Conservation (phyloP, 1,140 invertebrate species). For the Conopomorpha cramerella region DNA sequence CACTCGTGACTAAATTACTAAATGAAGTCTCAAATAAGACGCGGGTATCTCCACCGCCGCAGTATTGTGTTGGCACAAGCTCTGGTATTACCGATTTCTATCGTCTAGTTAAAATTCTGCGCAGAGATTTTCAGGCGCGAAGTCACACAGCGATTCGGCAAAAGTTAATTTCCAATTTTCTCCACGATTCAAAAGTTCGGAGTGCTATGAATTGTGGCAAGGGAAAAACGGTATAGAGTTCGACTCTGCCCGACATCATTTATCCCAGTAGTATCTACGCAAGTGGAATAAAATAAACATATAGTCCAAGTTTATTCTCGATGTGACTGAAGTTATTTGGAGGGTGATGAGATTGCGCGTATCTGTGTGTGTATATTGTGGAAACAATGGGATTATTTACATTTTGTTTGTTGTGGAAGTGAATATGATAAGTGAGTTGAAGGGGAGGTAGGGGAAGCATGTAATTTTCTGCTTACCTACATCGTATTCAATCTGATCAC, state of each 20-base stretch:
- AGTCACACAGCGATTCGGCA: slow-evolving; percentile 30
- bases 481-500: slow-evolving; percentile 8
- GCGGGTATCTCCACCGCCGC: slow-evolving; percentile 39
- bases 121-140: slow-evolving; percentile 32
- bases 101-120: slow-evolving; percentile 49
- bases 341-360: too few relatives aligned
- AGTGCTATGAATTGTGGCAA: slow-evolving; percentile 6
- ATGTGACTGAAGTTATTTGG: too few relatives aligned
- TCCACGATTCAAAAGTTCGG: slow-evolving; percentile 17
- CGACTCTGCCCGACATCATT: too few relatives aligned
- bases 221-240: background rate
- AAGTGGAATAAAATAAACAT: too few relatives aligned
- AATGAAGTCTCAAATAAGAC: slow-evolving; percentile 43
- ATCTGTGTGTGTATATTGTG: too few relatives aligned
- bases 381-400: too few relatives aligned
- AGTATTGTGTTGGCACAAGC: slow-evolving; percentile 39
- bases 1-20: slow-evolving; percentile 52
- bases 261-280: too few relatives aligned
- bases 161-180: slow-evolving; percentile 44
- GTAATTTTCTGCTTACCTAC: slow-evolving; percentile 4
- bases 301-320: too few relatives aligned
- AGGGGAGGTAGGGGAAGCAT: background rate
- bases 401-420: too few relatives aligned
- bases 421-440: background rate
- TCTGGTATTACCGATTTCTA: slow-evolving; percentile 47